Evolutionary conservation across 2,888 invertebrate genomes (phyloP).

Genomic region (Drosophila yooni): DNA sequence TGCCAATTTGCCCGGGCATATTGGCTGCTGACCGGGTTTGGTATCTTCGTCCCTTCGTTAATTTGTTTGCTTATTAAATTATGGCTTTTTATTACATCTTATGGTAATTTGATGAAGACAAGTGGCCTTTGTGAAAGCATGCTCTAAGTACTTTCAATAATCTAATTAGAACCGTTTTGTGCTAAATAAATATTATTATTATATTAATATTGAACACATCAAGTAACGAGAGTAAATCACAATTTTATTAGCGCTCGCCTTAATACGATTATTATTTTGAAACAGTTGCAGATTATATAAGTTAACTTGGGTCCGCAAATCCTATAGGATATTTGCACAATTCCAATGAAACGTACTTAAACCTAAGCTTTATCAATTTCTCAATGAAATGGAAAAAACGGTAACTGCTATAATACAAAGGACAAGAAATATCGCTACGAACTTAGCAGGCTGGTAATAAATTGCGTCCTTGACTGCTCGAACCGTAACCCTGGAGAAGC

Average conservation of each 20-base stretch:
- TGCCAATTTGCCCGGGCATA: slow-evolving; percentile 26
- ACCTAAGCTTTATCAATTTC: neutral
- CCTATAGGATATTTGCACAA: neutral
- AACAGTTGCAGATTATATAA: neutral
- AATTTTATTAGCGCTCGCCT: neutral
- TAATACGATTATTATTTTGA: neutral
- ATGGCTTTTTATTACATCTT: slow-evolving; percentile 55
- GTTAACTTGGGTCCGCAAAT: neutral
- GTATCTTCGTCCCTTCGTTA: slow-evolving; percentile 28
- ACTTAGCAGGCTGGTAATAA: neutral
- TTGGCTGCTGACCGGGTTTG: slow-evolving; percentile 10
- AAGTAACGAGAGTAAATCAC: neutral
- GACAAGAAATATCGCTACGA: neutral
- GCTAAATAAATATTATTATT: neutral
- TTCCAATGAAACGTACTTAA: neutral
- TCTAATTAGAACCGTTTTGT: slow-evolving; percentile 47
- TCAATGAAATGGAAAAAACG: neutral
- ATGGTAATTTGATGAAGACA: slow-evolving; percentile 15
- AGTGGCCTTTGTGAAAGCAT: slow-evolving; percentile 23
- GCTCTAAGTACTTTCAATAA: slow-evolving; percentile 52
- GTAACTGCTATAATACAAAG: neutral
- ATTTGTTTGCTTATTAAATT: slow-evolving; percentile 73
- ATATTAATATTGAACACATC: neutral
- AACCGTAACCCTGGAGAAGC: slow-evolving; percentile 1
- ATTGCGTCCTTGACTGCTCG: slow-evolving; percentile 9